These are phyloP conservation scores for Leptocoma aspasia DNA, from an alignment of 2,113 vertebrate species.

Conservation along the genomic window DNA sequence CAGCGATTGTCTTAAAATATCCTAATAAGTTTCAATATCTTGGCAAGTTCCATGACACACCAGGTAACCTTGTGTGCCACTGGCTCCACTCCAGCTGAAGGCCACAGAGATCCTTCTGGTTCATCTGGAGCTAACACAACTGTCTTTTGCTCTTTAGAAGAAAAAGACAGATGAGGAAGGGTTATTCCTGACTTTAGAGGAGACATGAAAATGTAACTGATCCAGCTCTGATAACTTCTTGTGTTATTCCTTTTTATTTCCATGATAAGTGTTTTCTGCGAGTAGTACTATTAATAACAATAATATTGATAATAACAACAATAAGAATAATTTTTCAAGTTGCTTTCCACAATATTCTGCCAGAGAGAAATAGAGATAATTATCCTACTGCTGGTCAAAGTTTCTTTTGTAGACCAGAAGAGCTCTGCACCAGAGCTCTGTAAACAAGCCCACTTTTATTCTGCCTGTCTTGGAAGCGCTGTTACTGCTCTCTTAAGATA, in stretches of 20 bases:
- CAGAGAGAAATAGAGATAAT: neutral
- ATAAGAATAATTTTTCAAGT: neutral
- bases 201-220: neutral
- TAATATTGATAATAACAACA: too few relatives aligned
- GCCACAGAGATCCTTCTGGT: neutral
- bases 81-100: neutral
- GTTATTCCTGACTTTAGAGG: neutral
- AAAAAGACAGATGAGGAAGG: too few relatives aligned
- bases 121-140: neutral
- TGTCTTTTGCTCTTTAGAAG: neutral
- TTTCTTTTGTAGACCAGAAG: neutral
- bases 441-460: neutral
- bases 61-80: neutral
- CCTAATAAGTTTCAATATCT: neutral
- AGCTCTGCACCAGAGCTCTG: neutral
- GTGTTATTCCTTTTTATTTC: neutral
- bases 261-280: neutral
- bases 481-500: neutral
- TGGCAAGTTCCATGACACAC: neutral
- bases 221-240: neutral
- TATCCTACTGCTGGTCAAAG: neutral
- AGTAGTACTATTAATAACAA: neutral
- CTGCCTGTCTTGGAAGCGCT: neutral
- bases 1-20: neutral
- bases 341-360: neutral